Evolutionary conservation across 2,113 vertebrate genomes (phyloP).

Genomic region (Lepidothrix coronata): DNA sequence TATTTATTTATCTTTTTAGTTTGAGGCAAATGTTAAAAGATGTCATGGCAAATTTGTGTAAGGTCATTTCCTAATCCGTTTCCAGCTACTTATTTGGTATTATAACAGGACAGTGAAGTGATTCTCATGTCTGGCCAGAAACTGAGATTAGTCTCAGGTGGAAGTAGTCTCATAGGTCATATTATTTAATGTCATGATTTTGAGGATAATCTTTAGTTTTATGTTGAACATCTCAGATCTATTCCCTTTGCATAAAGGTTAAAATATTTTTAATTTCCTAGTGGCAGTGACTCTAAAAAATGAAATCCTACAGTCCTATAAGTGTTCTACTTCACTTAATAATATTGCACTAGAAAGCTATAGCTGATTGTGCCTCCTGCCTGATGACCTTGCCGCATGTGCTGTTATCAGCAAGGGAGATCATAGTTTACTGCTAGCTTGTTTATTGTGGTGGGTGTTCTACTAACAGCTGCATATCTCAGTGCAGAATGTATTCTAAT

Average conservation of each 20-base stretch:
- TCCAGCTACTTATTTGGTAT: background rate
- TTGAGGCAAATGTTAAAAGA: background rate
- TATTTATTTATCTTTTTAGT: background rate
- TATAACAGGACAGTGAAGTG: background rate
- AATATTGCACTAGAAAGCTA: background rate
- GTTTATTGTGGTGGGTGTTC: background rate
- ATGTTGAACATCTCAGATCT: background rate
- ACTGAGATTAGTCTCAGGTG: background rate
- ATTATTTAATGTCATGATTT: background rate
- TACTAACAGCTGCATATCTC: background rate
- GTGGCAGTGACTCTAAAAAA: background rate
- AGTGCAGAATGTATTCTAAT: background rate
- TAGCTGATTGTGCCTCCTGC: background rate
- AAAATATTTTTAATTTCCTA: background rate
- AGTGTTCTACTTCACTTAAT: background rate
- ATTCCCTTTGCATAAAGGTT: background rate
- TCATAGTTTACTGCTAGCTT: background rate
- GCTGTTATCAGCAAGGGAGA: background rate
- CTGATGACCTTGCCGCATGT: background rate
- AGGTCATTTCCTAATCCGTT: background rate
- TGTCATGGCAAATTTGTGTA: background rate
- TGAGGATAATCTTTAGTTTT: background rate
- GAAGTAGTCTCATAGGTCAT: background rate
- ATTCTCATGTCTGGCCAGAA: background rate
- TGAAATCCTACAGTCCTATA: background rate